These are phyloP conservation scores for Callosobruchus maculatus DNA, from an alignment of 2,888 invertebrate genomes.

Conservation along the genomic window DNA sequence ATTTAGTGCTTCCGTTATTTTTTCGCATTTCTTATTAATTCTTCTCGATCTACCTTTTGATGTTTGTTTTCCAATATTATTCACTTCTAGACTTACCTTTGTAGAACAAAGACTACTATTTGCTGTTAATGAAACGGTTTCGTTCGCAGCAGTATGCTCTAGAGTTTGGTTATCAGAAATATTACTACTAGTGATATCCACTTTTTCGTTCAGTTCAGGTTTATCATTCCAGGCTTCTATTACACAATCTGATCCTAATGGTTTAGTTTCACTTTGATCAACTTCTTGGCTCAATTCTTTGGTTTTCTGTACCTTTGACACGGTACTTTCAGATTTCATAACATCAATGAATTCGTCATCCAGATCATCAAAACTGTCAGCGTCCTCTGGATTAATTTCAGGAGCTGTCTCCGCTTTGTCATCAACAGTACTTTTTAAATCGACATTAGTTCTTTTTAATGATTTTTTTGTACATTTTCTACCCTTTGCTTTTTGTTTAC, in stretches of 20 bases:
- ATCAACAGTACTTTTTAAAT: not conserved
- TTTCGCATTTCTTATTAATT: conserved; percentile 2
- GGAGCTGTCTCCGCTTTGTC: not conserved
- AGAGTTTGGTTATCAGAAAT: not conserved
- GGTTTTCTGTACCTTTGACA: not conserved
- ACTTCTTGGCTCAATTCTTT: not conserved
- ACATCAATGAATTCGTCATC: not conserved
- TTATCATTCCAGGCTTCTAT: not conserved
- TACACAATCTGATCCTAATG: not conserved
- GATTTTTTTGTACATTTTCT: not conserved
- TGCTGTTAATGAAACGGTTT: too few species aligned
- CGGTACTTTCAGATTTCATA: not conserved
- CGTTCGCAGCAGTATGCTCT: not conserved
- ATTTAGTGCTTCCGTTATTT: not conserved
- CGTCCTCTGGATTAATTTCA: not conserved
- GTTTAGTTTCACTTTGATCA: too few species aligned
- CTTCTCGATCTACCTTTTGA: conserved; percentile 2
- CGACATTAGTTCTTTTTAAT: not conserved
- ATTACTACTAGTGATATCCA: not conserved
- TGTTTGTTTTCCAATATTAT: not conserved
- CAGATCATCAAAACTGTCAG: not conserved
- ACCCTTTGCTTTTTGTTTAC: too few species aligned
- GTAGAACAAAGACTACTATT: too few species aligned
- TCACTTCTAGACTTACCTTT: not conserved
- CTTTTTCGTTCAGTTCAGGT: not conserved